Percentiles rank a stretch among this genome's conserved stretches.
phyloP scores from a whole-genome alignment of 92 coral and sea anemone species.

The Bergia puertoricense region DNA sequence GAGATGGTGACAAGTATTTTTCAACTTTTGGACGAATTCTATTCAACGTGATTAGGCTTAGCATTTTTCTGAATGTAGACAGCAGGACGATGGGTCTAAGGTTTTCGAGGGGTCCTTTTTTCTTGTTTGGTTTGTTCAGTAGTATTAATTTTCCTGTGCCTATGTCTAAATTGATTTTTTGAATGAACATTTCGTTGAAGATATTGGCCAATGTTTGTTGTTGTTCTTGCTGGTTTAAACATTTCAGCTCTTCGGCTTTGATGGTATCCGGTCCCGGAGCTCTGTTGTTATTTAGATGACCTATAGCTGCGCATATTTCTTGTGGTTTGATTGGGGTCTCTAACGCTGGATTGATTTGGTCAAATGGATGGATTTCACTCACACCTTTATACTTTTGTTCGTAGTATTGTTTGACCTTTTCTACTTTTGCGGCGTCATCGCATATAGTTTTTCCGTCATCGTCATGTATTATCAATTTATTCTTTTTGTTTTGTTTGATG shows the following conservation, averaged over 20 bases:
- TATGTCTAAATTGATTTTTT: not conserved
- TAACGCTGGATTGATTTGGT: not conserved
- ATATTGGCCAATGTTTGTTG: not conserved
- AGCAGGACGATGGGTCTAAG: constrained; percentile 26
- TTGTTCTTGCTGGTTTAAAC: not conserved
- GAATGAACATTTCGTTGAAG: not conserved
- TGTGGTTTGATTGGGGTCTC: not conserved
- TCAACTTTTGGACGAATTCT: constrained; percentile 23
- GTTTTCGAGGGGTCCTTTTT: constrained; percentile 25
- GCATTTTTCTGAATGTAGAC: constrained; percentile 21
- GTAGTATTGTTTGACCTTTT: not conserved
- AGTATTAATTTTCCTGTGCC: not conserved
- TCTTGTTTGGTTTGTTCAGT: not conserved
- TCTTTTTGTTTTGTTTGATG: not conserved
- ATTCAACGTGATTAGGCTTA: constrained; percentile 23
- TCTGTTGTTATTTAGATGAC: not conserved
- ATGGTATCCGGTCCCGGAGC: not conserved
- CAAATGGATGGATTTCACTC: not conserved
- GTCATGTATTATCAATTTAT: not conserved
- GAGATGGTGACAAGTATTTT: constrained; percentile 21
- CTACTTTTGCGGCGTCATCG: not conserved
- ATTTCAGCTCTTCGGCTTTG: not conserved
- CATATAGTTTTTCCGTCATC: not conserved
- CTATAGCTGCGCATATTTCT: not conserved
- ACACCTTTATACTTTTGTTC: not conserved